Conservation (phyloP, 2,797 vertebrate genomes). For the Ficedula albicollis region DNA sequence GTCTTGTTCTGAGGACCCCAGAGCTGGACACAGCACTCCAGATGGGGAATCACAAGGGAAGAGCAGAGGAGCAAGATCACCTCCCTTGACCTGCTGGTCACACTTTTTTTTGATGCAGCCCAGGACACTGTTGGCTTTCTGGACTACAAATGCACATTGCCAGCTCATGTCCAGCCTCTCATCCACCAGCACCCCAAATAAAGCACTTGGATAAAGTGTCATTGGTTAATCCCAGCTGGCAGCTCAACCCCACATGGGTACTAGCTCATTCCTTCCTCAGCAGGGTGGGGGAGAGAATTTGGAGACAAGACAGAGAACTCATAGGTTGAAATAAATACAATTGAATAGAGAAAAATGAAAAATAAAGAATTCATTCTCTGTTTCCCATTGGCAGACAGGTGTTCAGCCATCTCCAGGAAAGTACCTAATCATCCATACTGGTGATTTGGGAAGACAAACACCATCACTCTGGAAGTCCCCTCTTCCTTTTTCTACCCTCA, state of each 20-base stretch:
- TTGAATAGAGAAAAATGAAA: not conserved
- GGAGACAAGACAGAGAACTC: not conserved
- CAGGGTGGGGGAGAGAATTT: not conserved
- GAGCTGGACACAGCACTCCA: not conserved
- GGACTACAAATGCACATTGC: not conserved
- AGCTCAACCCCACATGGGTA: rapidly evolving
- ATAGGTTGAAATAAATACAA: not conserved
- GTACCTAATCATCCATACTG: not conserved
- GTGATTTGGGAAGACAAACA: not conserved
- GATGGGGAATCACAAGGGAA: not conserved
- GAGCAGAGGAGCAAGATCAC: not conserved
- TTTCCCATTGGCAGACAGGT: not conserved
- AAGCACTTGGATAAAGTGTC: not conserved
- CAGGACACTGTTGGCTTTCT: not conserved
- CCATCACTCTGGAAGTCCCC: not conserved
- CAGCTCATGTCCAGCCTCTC: not conserved
- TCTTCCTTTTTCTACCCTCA: not conserved
- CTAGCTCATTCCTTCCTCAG: not conserved
- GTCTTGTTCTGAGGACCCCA: not conserved
- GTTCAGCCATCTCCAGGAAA: not conserved
- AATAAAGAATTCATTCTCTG: not conserved
- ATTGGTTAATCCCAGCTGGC: not conserved
- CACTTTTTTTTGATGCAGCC: not conserved
- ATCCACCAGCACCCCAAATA: not conserved
- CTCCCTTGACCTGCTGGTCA: not conserved